Evolutionary conservation across 2,888 invertebrate species (phyloP).

Genomic region (Orchestes rusci): DNA sequence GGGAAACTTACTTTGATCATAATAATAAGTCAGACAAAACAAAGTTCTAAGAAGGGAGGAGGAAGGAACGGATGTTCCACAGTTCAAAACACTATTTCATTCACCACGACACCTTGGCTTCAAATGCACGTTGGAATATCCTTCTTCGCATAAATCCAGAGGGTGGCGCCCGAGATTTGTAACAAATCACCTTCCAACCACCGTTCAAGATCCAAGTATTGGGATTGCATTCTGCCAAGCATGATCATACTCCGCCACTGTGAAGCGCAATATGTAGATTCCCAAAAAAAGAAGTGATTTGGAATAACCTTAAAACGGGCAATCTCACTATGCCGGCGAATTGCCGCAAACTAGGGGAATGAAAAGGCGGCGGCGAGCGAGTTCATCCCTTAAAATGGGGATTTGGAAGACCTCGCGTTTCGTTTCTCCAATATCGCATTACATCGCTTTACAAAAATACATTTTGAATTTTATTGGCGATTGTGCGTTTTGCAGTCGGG

Average conservation of each 20-base stretch:
- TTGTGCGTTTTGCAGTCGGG: slow-evolving; percentile 40
- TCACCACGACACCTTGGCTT: background rate
- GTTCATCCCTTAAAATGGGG: no score
- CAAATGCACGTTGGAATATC: background rate
- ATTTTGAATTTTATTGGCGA: slow-evolving; percentile 43
- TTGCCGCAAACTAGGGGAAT: slow-evolving; percentile 30
- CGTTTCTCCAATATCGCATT: no score
- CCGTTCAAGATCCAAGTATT: no score
- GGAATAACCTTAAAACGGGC: slow-evolving; percentile 16
- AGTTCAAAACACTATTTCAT: background rate
- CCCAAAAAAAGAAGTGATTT: slow-evolving; percentile 19
- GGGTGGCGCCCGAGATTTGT: no score
- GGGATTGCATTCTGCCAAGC: no score
- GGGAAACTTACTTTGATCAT: no score
- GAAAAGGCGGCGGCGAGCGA: no score
- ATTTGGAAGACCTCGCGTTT: no score
- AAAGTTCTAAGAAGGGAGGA: no score
- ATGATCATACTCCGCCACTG: slow-evolving; percentile 11
- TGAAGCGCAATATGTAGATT: slow-evolving; percentile 15
- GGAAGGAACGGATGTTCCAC: no score
- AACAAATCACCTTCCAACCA: no score
- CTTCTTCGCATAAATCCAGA: slow-evolving; percentile 1
- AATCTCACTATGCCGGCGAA: slow-evolving; percentile 27
- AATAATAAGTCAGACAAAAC: no score
- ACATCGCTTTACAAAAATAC: slow-evolving; percentile 42